A percentile compares a stretch with the other conserved stretches of the same genome.
These are phyloP conservation scores for Peucedramus taeniatus DNA, from an alignment of 2,113 vertebrate species.

Conservation along the genomic window DNA sequence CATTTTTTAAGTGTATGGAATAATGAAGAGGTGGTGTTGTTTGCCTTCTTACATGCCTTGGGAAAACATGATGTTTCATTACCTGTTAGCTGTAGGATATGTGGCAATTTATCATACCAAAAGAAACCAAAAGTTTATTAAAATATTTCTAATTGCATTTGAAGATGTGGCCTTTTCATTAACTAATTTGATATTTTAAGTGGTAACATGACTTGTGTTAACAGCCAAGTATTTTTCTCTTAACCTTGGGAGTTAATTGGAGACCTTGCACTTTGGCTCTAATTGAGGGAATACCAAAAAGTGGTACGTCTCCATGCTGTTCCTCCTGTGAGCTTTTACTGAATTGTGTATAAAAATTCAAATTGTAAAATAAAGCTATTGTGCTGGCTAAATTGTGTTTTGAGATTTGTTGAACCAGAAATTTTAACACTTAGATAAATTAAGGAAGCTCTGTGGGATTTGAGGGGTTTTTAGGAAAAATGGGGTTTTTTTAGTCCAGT, in stretches of 20 bases:
- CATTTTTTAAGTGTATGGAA: neutral
- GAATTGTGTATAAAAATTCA: neutral
- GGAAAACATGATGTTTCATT: neutral
- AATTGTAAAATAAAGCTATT: neutral
- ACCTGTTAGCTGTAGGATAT: neutral
- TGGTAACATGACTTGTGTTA: neutral
- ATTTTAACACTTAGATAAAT: neutral
- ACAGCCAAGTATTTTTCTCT: neutral
- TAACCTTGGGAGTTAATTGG: neutral
- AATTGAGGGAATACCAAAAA: neutral
- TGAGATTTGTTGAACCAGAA: neutral
- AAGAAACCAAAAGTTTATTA: neutral
- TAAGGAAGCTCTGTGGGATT: neutral
- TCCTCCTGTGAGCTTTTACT: neutral
- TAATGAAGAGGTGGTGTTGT: neutral
- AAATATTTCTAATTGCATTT: neutral
- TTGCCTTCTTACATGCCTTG: neutral
- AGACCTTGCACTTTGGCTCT: neutral
- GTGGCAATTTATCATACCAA: neutral
- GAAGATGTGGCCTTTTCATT: slow-evolving; percentile 26
- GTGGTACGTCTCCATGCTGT: neutral
- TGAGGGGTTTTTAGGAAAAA: neutral
- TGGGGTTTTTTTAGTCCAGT: neutral
- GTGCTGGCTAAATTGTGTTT: neutral
- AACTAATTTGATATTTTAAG: neutral